A percentile compares a stretch with the other conserved stretches of the same genome.
phyloP scores from a whole-genome alignment of 2,888 invertebrate genomes.

The Bedellia somnulentella region DNA sequence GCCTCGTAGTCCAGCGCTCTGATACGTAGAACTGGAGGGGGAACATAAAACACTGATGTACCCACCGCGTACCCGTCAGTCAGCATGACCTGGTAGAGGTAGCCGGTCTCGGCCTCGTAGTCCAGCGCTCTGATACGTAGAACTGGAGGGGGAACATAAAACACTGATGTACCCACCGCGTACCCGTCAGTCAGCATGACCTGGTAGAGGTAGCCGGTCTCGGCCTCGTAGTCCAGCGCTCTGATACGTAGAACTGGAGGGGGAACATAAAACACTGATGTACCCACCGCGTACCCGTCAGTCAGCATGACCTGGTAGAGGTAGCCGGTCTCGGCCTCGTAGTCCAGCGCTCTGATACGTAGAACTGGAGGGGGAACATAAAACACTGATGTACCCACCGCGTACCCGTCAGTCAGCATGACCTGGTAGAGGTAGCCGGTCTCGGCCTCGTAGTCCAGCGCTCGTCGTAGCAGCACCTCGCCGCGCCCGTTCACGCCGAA shows the following conservation, averaged over 20 bases:
- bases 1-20: constrained; percentile 78
- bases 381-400: constrained; percentile 60
- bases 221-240: constrained; percentile 74
- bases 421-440: constrained; percentile 76
- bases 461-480: constrained; percentile 73
- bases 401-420: constrained; percentile 77
- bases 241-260: not conserved
- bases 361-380: constrained; percentile 72
- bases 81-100: constrained; percentile 78
- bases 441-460: constrained; percentile 77
- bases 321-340: constrained; percentile 71
- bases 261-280: not conserved
- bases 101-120: constrained; percentile 72
- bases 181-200: constrained; percentile 81
- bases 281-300: constrained; percentile 68
- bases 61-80: constrained; percentile 76
- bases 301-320: constrained; percentile 80
- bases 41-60: constrained; percentile 50
- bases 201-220: constrained; percentile 71
- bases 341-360: constrained; percentile 79
- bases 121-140: constrained; percentile 50
- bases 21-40: constrained; percentile 73
- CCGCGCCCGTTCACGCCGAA: constrained; percentile 80
- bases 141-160: not conserved
- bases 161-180: constrained; percentile 64